Base-by-base conservation (phyloP, 2,113 vertebrate species). In the Phylloscopus whistleri region DNA sequence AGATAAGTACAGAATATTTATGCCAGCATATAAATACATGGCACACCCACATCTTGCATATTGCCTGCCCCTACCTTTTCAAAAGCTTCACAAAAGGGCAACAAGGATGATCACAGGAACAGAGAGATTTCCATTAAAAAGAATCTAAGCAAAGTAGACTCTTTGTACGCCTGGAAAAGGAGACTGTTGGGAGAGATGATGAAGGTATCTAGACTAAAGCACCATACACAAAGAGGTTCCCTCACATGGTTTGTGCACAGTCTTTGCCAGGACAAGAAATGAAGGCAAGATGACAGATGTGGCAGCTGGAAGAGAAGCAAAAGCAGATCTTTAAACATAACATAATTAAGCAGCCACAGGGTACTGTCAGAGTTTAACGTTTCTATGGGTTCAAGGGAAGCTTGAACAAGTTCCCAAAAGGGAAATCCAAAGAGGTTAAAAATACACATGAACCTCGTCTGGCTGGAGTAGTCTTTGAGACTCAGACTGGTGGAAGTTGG, bases 61-160 rank as follows among this genome's bases (percentile, higher is more conserved):
- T 79, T 72, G 58, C 62, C 56, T 91, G 66, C 53, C 48, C 56
- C 74, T 79, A 9, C 37, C 49, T 85, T 94, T 94, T 93, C 78
- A 92, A 79, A 87, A 85, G 60, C 43, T 77, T 90, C 79, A 56
- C 27, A 66, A 41, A 87, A 67, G 64, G 44, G 64, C 77, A 91
- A 56, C 66, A 70, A 70, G 52, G 64, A 46, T 73, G 60, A 62
- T 79, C 84, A 91, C 39, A 89, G 60, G 63, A 84, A 81, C 20
- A 68, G 74, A 83, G 33, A 77, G 18, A 89, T 75, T 87, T 94
- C 81, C 56, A 64, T 89, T 77, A 74, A 89, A 91, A 86, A 76
- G 73, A 91, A 81, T 21, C 76, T 81, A 87, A 87, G 55, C 52
- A 63, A 92, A 94, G 78, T 72, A 46, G 58, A 63, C 10, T 87